A percentile compares a stretch with the other conserved stretches of the same genome.
These are phyloP conservation scores for Eristalinus aeneus DNA, from an alignment of 2,888 invertebrate species.

Conservation along the genomic window DNA sequence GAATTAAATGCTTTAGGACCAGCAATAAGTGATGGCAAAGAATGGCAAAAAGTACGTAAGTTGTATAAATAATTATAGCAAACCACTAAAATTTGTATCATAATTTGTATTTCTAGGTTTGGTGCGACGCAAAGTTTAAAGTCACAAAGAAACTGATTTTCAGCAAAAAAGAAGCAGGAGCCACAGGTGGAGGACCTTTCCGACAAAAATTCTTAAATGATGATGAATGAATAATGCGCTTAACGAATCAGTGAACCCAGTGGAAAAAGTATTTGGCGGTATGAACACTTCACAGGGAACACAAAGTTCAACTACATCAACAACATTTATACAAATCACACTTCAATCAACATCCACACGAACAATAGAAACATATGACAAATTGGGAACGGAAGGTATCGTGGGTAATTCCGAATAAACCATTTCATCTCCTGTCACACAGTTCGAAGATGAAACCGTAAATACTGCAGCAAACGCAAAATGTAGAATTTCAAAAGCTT, in stretches of 20 bases:
- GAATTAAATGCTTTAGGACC: too few relatives aligned
- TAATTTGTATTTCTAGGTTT: too few relatives aligned
- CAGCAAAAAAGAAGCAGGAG: background rate
- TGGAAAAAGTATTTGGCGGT: too few relatives aligned
- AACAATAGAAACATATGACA: too few relatives aligned
- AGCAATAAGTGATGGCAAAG: too few relatives aligned
- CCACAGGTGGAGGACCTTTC: slow-evolving; percentile 18
- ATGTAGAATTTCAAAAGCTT: background rate
- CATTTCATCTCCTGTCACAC: background rate
- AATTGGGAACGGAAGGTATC: too few relatives aligned
- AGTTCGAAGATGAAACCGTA: background rate
- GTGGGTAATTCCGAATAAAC: background rate
- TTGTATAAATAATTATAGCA: too few relatives aligned
- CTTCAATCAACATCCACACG: too few relatives aligned
- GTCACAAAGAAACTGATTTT: background rate
- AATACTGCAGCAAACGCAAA: background rate
- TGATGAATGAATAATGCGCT: background rate
- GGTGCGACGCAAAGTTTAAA: background rate
- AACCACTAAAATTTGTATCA: too few relatives aligned
- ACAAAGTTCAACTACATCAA: background rate
- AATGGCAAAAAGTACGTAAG: too few relatives aligned
- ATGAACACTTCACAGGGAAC: background rate
- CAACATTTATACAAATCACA: background rate
- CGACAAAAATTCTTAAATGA: too few relatives aligned
- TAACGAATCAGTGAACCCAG: background rate